Percentiles rank a stretch among this genome's conserved stretches.
Conservation (phyloP, 2,888 invertebrate species). For the Allacma fusca region DNA sequence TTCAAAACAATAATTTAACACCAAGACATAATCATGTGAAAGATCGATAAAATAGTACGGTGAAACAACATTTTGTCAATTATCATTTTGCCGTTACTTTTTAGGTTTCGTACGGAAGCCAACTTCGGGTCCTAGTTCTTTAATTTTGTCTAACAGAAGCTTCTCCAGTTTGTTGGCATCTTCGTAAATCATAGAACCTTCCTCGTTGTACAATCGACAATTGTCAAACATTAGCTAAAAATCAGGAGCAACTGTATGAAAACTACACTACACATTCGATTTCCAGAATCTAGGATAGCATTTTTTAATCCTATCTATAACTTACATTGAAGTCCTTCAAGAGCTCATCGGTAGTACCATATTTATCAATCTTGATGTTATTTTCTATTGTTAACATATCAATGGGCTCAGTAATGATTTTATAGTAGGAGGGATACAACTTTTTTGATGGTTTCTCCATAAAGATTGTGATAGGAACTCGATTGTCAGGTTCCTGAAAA, state of each 20-base stretch:
- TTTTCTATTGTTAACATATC: conserved; percentile 93
- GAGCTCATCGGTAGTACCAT: conserved; percentile 70
- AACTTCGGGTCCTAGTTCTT: conserved; percentile 73
- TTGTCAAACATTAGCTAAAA: conserved; percentile 98
- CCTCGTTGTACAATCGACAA: conserved; percentile 96
- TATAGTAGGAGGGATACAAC: conserved; percentile 93
- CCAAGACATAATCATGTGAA: background rate
- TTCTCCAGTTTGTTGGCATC: conserved; percentile 90
- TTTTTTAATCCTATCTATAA: conserved; percentile 13
- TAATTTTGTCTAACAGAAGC: conserved; percentile 81
- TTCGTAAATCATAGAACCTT: conserved; percentile 92
- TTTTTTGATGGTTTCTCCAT: conserved; percentile 97
- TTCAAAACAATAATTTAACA: too few species aligned
- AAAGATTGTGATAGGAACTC: conserved; percentile 89
- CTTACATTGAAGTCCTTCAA: conserved; percentile 71
- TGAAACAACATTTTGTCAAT: too few species aligned
- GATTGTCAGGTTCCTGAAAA: conserved; percentile 69
- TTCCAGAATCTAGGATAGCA: background rate
- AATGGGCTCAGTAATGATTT: conserved; percentile 90
- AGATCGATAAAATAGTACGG: background rate
- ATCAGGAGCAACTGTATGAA: too few species aligned
- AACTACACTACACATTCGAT: background rate
- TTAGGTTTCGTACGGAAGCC: conserved; percentile 54
- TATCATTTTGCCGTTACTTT: conserved; percentile 48
- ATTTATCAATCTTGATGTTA: conserved; percentile 81